Evolutionary conservation across 2,888 invertebrate genomes (phyloP).

Genomic region (Phaonia tiefii): DNA sequence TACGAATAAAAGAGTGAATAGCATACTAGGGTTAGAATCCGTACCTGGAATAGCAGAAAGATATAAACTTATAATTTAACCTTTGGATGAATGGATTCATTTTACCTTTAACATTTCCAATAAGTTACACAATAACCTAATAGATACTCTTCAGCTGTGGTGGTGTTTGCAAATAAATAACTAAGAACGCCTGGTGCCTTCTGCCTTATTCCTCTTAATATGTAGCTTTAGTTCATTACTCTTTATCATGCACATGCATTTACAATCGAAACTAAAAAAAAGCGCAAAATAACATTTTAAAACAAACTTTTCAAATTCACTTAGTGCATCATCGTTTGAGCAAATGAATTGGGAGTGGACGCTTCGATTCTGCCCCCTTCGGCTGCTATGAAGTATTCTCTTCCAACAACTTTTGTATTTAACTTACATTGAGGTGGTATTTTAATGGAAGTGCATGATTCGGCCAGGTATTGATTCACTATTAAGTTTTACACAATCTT

Average conservation of each 20-base stretch:
- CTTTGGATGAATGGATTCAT: conserved; percentile 15
- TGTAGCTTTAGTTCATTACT: too few species aligned
- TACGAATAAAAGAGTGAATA: conserved; percentile 23
- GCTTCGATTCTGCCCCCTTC: too few species aligned
- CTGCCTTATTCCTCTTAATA: too few species aligned
- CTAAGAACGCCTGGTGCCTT: too few species aligned
- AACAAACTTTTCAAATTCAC: conserved; percentile 20
- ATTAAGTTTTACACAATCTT: not conserved
- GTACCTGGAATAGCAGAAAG: not conserved
- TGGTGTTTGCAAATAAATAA: too few species aligned
- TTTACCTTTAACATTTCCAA: conserved; percentile 49
- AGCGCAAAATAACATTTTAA: conserved; percentile 1
- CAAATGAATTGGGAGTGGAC: too few species aligned
- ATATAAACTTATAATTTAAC: conserved; percentile 43
- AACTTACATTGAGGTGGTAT: not conserved
- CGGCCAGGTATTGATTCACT: not conserved
- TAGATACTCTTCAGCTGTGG: not conserved
- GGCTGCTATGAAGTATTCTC: too few species aligned
- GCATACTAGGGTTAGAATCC: not conserved
- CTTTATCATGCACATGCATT: conserved; percentile 11
- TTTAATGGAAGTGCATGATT: not conserved
- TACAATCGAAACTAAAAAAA: not conserved
- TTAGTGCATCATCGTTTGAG: not conserved
- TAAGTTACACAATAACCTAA: conserved; percentile 28
- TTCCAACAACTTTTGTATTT: not conserved